Evolutionary conservation across 53 echinoderm and acorn worm genomes (phyloP).

Genomic region (Arbacia lixula): DNA sequence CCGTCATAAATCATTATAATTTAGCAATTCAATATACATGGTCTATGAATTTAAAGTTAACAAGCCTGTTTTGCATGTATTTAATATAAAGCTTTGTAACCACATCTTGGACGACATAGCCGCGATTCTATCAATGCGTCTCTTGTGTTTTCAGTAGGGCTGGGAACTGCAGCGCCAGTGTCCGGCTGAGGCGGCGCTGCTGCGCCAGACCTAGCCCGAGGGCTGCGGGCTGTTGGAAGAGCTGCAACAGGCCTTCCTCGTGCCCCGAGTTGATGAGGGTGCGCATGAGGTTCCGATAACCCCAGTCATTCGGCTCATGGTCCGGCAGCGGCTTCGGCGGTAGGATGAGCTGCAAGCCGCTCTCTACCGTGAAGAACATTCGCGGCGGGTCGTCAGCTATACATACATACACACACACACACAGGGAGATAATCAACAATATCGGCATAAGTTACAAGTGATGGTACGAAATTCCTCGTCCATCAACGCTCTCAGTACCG

Average conservation of each 20-base stretch:
- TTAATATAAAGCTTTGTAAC: no score
- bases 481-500: no score
- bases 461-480: no score
- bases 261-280: slow-evolving; percentile 21
- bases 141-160: slow-evolving; percentile 10
- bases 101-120: no score
- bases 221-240: slow-evolving; percentile 42
- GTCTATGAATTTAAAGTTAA: no score
- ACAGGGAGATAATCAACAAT: no score
- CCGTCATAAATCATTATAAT: no score
- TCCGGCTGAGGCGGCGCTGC: slow-evolving; percentile 63
- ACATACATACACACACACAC: no score
- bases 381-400: slow-evolving; percentile 87
- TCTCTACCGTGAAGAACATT: slow-evolving; percentile 80
- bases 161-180: slow-evolving; percentile 53
- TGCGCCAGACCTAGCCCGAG: slow-evolving; percentile 45
- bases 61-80: no score
- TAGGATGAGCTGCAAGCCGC: slow-evolving; percentile 84
- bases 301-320: slow-evolving; percentile 26
- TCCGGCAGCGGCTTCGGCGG: slow-evolving; percentile 82
- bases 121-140: no score
- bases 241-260: slow-evolving; percentile 29
- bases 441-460: no score
- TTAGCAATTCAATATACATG: no score
- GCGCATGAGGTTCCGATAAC: slow-evolving; percentile 38